Conservation (phyloP, 2,888 invertebrate species). For the Julus scandinavius region DNA sequence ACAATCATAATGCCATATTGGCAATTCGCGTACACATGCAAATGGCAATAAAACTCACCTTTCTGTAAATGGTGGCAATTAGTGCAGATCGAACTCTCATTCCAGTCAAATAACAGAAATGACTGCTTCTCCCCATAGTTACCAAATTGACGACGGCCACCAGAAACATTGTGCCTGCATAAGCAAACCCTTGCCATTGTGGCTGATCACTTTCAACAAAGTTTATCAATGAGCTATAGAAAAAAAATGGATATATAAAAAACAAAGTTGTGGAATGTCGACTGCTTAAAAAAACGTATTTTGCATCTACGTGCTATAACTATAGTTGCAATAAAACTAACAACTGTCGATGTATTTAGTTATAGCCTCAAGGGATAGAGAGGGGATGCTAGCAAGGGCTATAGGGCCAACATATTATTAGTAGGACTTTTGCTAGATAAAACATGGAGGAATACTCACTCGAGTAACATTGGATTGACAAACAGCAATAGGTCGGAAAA, state of each 20-base stretch:
- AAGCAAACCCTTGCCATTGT: constrained; percentile 56
- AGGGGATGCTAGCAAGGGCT: neutral
- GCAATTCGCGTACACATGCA: neutral
- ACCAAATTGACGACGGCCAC: constrained; percentile 59
- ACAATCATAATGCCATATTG: neutral
- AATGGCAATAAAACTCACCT: constrained; percentile 60
- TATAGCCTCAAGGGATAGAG: neutral
- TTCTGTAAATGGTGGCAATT: constrained; percentile 64
- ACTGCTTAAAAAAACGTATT: neutral
- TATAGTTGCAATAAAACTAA: neutral
- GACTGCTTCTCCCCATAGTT: constrained; percentile 61
- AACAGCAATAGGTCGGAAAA: constrained; percentile 53
- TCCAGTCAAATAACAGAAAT: constrained; percentile 62
- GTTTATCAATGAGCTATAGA: constrained; percentile 55
- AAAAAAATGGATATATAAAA: constrained; percentile 30
- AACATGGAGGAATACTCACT: constrained; percentile 48
- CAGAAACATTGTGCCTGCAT: constrained; percentile 53
- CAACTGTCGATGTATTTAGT: neutral
- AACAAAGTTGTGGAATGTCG: neutral
- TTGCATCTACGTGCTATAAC: neutral
- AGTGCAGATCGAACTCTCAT: constrained; percentile 63
- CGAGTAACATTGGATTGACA: constrained; percentile 55
- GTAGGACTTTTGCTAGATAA: neutral
- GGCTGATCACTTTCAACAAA: constrained; percentile 58
- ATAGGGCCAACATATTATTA: neutral